A percentile compares a stretch with the other conserved stretches of the same genome.
Conservation (phyloP, 2,113 vertebrate species). For the Rhadina sibilatrix region DNA sequence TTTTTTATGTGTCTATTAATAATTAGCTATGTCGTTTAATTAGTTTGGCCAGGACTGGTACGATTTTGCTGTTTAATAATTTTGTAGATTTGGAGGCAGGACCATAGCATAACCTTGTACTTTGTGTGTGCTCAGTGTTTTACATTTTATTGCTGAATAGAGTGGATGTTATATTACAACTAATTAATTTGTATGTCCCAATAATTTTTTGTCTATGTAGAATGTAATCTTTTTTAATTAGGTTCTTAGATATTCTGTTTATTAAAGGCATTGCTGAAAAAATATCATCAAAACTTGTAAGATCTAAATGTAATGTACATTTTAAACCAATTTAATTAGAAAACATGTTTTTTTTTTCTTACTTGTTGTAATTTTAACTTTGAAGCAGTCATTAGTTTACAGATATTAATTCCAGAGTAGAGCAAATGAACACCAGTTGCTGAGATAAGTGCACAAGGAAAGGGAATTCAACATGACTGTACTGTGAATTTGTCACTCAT, state of each 20-base stretch:
- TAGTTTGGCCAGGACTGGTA: not conserved
- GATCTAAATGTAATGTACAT: not conserved
- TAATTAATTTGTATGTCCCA: not conserved
- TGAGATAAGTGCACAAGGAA: not conserved
- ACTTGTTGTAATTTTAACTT: not conserved
- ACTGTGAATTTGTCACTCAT: not conserved
- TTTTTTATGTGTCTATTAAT: not conserved
- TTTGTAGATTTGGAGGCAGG: not conserved
- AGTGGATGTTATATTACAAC: not conserved
- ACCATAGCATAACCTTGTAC: not conserved
- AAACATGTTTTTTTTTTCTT: not conserved
- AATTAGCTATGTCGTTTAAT: not conserved
- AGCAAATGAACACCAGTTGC: not conserved
- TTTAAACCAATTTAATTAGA: not conserved
- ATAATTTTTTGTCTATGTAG: not conserved
- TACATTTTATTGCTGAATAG: not conserved
- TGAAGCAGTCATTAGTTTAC: not conserved
- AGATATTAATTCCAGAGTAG: not conserved
- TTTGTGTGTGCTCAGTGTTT: not conserved
- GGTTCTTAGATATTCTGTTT: not conserved
- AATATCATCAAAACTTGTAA: not conserved
- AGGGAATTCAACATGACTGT: not conserved
- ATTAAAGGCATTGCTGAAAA: not conserved
- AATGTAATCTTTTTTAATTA: not conserved
- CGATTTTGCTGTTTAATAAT: not conserved